A percentile compares a stretch with the other conserved stretches of the same genome.
Evolutionary conservation across 2,113 vertebrate species (phyloP).

Genomic region (Acrocephalus kingi): DNA sequence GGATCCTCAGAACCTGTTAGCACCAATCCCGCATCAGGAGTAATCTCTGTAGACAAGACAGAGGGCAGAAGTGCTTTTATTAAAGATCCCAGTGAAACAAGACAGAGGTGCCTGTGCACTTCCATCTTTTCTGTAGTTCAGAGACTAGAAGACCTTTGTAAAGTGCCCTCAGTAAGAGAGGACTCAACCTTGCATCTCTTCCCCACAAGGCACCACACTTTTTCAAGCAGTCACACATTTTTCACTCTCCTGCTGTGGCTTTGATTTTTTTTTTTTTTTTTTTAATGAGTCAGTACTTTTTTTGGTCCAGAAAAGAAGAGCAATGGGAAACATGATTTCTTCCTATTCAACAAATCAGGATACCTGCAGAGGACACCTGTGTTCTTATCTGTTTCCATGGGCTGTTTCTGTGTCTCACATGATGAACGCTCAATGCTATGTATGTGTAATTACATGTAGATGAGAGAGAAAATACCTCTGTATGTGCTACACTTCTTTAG

Average conservation of each 20-base stretch:
- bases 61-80: neutral
- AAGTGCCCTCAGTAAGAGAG: neutral
- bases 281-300: neutral
- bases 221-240: neutral
- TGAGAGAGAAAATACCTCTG: neutral
- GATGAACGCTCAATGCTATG: neutral
- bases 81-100: neutral
- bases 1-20: neutral
- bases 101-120: neutral
- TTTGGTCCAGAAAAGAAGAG: neutral
- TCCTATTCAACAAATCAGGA: neutral
- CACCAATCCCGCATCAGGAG: neutral
- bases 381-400: neutral
- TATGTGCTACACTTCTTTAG: neutral
- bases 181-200: neutral
- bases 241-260: neutral
- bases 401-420: neutral
- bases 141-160: neutral
- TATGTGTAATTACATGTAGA: neutral
- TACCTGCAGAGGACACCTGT: neutral
- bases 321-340: neutral
- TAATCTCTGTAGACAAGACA: neutral
- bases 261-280: neutral
- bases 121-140: neutral
- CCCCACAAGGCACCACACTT: neutral